A percentile compares a stretch with the other conserved stretches of the same genome.
phyloP scores from a whole-genome alignment of 2,113 vertebrate genomes.

The Chaenocephalus aceratus region DNA sequence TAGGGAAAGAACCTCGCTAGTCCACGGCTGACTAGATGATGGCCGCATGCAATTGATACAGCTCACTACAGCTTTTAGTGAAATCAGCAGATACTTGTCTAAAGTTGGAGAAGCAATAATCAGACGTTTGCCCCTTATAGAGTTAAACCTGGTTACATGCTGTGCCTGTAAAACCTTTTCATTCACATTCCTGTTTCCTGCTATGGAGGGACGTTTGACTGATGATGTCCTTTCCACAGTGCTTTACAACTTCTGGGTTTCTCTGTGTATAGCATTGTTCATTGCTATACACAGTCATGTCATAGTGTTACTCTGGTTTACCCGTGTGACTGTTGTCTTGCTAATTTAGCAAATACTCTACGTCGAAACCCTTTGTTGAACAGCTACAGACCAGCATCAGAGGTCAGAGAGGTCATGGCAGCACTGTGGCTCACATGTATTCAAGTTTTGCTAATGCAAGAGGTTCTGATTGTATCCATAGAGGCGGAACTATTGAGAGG shows the following conservation, averaged over 20 bases:
- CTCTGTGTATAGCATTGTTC: not conserved
- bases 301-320: not conserved
- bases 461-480: not conserved
- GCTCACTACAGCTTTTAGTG: not conserved
- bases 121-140: not conserved
- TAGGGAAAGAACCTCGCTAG: slow-evolving; percentile 25
- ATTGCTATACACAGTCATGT: not conserved
- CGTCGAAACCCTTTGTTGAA: slow-evolving; percentile 16
- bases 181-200: not conserved
- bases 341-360: not conserved
- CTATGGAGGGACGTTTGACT: not conserved
- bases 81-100: not conserved
- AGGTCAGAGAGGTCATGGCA: slow-evolving; percentile 3
- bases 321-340: not conserved
- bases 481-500: too few species aligned
- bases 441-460: not conserved
- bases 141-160: not conserved
- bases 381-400: slow-evolving; percentile 8
- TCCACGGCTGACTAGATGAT: slow-evolving; percentile 4
- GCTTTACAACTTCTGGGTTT: not conserved
- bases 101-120: not conserved
- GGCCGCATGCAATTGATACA: not conserved
- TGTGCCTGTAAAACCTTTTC: not conserved
- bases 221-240: not conserved
- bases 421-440: not conserved